These are phyloP conservation scores for Eupeodes corollae DNA, from an alignment of 1,140 invertebrate genomes.

Conservation along the genomic window DNA sequence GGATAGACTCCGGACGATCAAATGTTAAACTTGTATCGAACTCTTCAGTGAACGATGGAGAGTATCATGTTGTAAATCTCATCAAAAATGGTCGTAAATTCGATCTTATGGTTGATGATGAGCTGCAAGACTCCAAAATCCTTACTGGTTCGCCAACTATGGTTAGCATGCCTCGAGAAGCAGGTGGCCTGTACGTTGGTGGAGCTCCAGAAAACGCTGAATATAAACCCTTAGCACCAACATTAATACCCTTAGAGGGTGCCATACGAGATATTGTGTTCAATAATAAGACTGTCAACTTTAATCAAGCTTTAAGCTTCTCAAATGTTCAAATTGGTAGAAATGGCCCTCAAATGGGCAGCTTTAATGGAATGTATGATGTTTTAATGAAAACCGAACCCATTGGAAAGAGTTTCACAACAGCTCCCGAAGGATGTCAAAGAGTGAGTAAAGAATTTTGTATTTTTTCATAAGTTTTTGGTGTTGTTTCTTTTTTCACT, in stretches of 20 bases:
- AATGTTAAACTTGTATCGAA: slow-evolving; percentile 50
- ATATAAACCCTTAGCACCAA: slow-evolving; percentile 25
- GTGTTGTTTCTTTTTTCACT: neutral
- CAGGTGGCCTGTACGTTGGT: slow-evolving; percentile 39
- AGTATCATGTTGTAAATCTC: slow-evolving; percentile 48
- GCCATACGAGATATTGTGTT: slow-evolving; percentile 71
- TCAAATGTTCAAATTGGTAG: slow-evolving; percentile 61
- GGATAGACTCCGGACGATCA: slow-evolving; percentile 52
- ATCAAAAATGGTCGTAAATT: slow-evolving; percentile 43
- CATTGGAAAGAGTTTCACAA: slow-evolving; percentile 36
- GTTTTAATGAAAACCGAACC: slow-evolving; percentile 37
- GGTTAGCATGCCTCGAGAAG: slow-evolving; percentile 40
- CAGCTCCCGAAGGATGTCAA: slow-evolving; percentile 36
- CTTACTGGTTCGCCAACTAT: slow-evolving; percentile 42
- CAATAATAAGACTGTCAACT: slow-evolving; percentile 55
- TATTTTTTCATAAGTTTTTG: too few species aligned
- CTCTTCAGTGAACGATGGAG: slow-evolving; percentile 49
- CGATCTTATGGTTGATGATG: slow-evolving; percentile 58
- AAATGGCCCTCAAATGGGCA: slow-evolving; percentile 47
- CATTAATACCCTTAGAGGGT: slow-evolving; percentile 54
- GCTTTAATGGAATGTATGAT: slow-evolving; percentile 36
- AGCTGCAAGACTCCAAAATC: slow-evolving; percentile 40
- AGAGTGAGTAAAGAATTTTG: slow-evolving; percentile 30
- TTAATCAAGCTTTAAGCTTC: slow-evolving; percentile 54
- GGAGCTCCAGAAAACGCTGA: slow-evolving; percentile 29